phyloP scores from a whole-genome alignment of 2,888 invertebrate genomes.

The Aphidius colemani region DNA sequence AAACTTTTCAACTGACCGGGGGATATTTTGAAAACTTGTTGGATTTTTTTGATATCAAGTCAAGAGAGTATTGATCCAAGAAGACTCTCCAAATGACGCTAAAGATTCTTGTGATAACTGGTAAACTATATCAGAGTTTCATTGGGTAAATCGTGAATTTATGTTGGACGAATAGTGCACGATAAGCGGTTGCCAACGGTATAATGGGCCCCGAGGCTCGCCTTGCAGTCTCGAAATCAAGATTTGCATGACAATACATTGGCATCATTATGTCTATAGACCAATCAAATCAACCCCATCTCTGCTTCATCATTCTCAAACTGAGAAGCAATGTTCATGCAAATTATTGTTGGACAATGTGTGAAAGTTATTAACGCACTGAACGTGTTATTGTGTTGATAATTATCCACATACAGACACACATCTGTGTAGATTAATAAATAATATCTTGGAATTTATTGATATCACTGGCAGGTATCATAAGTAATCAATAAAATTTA shows the following conservation, averaged over 20 bases:
- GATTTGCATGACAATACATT: slow-evolving; percentile 58
- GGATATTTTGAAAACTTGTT: no score
- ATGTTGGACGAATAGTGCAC: slow-evolving; percentile 38
- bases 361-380: slow-evolving; percentile 5
- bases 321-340: slow-evolving; percentile 30
- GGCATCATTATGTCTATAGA: slow-evolving; percentile 51
- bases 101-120: slow-evolving; percentile 28
- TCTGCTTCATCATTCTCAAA: slow-evolving; percentile 52
- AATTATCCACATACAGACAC: no score
- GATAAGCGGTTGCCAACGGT: slow-evolving; percentile 40
- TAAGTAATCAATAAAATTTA: no score
- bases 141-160: slow-evolving; percentile 35
- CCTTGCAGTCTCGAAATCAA: slow-evolving; percentile 38
- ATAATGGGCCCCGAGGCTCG: slow-evolving; percentile 46
- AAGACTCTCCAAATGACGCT: slow-evolving; percentile 12
- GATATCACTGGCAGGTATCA: background rate
- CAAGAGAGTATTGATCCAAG: slow-evolving; percentile 5
- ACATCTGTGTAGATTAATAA: background rate
- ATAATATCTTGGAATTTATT: background rate
- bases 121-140: slow-evolving; percentile 30
- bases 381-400: slow-evolving; percentile 1
- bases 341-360: slow-evolving; percentile 23
- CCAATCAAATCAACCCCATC: slow-evolving; percentile 51
- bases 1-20: no score
- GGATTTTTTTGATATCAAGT: background rate